phyloP scores from a whole-genome alignment of 1,140 invertebrate species.

The Elymnias hypermnestra region DNA sequence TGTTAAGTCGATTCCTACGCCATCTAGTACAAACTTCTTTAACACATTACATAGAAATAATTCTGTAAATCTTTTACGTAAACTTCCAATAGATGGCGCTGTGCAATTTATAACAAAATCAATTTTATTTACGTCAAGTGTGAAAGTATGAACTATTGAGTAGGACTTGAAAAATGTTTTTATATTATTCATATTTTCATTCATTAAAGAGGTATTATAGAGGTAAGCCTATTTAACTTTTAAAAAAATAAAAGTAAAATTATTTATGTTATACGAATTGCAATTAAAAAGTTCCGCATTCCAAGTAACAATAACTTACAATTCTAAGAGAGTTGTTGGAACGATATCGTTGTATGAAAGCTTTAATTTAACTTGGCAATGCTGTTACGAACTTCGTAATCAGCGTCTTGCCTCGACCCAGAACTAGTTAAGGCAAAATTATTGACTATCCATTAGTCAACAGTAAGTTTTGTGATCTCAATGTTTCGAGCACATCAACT shows the following conservation, averaged over 20 bases:
- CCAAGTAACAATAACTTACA: constrained; percentile 1
- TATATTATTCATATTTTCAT: too few relatives aligned
- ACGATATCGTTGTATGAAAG: constrained; percentile 9
- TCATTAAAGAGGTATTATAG: too few relatives aligned
- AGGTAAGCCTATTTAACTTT: too few relatives aligned
- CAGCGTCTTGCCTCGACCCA: constrained; percentile 13
- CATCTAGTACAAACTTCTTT: too few relatives aligned
- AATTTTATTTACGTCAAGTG: too few relatives aligned
- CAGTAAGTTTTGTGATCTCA: not conserved
- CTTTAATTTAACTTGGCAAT: constrained; percentile 15
- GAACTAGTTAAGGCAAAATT: constrained; percentile 17
- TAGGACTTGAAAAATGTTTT: too few relatives aligned
- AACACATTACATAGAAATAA: too few relatives aligned
- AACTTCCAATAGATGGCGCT: too few relatives aligned
- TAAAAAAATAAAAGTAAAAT: not conserved
- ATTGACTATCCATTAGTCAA: constrained; percentile 12
- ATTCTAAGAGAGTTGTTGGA: constrained; percentile 4
- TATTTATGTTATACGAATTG: not conserved
- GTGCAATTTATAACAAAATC: too few relatives aligned
- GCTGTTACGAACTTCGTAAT: constrained; percentile 17
- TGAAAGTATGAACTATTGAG: too few relatives aligned
- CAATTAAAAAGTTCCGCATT: constrained; percentile 3
- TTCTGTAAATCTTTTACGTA: too few relatives aligned
- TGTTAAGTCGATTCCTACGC: too few relatives aligned
- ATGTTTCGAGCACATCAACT: not conserved